These are phyloP conservation scores for Temnothorax longispinosus DNA, from an alignment of 1,140 invertebrate species.

Conservation along the genomic window DNA sequence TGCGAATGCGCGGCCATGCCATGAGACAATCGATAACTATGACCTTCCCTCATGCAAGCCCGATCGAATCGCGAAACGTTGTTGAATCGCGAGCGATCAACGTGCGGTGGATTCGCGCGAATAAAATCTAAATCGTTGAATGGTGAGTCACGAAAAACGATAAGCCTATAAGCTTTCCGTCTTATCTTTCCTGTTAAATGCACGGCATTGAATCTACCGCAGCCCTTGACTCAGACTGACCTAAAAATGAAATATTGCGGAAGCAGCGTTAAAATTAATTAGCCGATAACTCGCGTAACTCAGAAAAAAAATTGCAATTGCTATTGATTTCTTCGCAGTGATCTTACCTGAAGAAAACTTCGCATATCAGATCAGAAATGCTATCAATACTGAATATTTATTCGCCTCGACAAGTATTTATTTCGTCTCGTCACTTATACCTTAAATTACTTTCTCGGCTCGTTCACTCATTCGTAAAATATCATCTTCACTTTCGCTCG, in stretches of 20 bases:
- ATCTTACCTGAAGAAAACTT: neutral
- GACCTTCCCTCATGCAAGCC: slow-evolving; percentile 4
- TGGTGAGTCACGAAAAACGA: slow-evolving; percentile 14
- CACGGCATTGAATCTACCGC: neutral
- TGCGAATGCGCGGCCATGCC: slow-evolving; percentile 3
- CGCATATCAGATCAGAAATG: neutral
- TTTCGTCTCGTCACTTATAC: neutral
- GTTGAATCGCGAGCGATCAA: neutral
- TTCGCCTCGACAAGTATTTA: neutral
- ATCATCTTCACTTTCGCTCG: neutral
- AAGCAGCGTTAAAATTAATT: slow-evolving; percentile 11
- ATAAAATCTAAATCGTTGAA: slow-evolving; percentile 21
- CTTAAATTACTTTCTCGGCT: neutral
- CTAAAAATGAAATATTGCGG: slow-evolving; percentile 24
- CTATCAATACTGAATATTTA: neutral
- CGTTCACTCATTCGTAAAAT: neutral
- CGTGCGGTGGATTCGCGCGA: neutral
- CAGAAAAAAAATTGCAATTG: neutral
- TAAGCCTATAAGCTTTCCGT: neutral
- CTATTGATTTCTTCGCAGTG: neutral
- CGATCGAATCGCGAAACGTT: slow-evolving; percentile 29
- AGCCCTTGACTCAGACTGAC: slow-evolving; percentile 1
- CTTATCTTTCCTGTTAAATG: slow-evolving; percentile 16
- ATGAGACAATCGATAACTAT: slow-evolving; percentile 47
- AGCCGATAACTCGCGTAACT: neutral